Evolutionary conservation across 2,888 invertebrate genomes (phyloP).

Genomic region (Apeira syringaria): DNA sequence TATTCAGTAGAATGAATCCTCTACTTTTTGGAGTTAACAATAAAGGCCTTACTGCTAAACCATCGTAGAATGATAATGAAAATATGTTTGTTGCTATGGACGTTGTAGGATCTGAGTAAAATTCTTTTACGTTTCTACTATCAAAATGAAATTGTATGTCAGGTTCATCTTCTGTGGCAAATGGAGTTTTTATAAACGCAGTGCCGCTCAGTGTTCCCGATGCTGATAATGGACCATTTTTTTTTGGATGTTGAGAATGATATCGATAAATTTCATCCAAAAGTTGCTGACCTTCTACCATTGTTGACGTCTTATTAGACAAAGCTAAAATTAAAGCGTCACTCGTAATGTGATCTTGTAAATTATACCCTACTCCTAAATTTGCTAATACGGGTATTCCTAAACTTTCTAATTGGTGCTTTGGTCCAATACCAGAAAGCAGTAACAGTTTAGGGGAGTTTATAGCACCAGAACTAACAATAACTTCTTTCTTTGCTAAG

Average conservation of each 20-base stretch:
- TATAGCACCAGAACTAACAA: conserved; percentile 83
- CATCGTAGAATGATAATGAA: conserved; percentile 86
- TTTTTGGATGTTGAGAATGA: conserved; percentile 57
- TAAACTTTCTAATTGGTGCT: conserved; percentile 71
- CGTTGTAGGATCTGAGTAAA: conserved; percentile 81
- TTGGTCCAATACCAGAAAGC: conserved; percentile 87
- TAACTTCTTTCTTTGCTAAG: conserved; percentile 84
- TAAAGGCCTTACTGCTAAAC: conserved; percentile 84
- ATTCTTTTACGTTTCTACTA: conserved; percentile 81
- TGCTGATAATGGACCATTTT: conserved; percentile 79
- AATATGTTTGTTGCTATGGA: conserved; percentile 70
- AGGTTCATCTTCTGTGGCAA: conserved; percentile 69
- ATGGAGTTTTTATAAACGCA: conserved; percentile 85
- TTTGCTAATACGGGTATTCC: conserved; percentile 84
- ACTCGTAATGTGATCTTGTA: conserved; percentile 89
- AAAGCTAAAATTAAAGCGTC: conserved; percentile 76
- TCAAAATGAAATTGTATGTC: conserved; percentile 88
- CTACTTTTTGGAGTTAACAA: conserved; percentile 85
- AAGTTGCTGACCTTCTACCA: conserved; percentile 58
- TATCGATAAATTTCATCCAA: conserved; percentile 69
- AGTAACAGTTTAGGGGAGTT: conserved; percentile 86
- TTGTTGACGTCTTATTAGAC: conserved; percentile 81
- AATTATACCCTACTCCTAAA: conserved; percentile 88
- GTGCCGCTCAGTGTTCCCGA: conserved; percentile 81
- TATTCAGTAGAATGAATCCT: conserved; percentile 85